These are phyloP conservation scores for Lasiurus borealis DNA, from an alignment of 2,113 vertebrate species.

Conservation along the genomic window DNA sequence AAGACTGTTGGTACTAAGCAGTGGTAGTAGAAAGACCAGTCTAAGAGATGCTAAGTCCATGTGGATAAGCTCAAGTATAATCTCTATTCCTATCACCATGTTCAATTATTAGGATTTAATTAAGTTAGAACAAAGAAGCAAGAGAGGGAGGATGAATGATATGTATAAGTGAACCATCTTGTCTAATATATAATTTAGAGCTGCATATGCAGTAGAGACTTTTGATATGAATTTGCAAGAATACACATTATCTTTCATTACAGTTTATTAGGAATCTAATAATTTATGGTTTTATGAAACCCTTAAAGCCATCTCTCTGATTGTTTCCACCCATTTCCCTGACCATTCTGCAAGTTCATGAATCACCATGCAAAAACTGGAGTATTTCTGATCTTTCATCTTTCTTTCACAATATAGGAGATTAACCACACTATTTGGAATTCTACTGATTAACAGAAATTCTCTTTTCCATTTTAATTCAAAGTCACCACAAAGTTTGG, in stretches of 20 bases:
- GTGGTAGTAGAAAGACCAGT: neutral
- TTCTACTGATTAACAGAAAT: neutral
- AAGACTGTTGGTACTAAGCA: neutral
- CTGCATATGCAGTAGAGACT: neutral
- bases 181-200: neutral
- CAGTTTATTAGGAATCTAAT: conserved; percentile 1
- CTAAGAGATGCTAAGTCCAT: neutral
- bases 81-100: neutral
- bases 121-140: neutral
- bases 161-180: neutral
- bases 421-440: neutral
- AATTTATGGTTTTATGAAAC: neutral
- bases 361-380: neutral
- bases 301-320: neutral
- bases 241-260: neutral
- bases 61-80: neutral
- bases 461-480: neutral
- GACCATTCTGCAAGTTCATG: neutral
- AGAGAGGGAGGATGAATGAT: neutral
- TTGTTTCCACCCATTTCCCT: neutral
- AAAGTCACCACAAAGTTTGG: neutral
- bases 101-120: neutral
- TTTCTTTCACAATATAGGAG: neutral
- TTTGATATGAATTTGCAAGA: neutral
- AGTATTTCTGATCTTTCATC: neutral